These are phyloP conservation scores for Clupea harengus DNA, from an alignment of 2,113 vertebrate species.

Conservation along the genomic window DNA sequence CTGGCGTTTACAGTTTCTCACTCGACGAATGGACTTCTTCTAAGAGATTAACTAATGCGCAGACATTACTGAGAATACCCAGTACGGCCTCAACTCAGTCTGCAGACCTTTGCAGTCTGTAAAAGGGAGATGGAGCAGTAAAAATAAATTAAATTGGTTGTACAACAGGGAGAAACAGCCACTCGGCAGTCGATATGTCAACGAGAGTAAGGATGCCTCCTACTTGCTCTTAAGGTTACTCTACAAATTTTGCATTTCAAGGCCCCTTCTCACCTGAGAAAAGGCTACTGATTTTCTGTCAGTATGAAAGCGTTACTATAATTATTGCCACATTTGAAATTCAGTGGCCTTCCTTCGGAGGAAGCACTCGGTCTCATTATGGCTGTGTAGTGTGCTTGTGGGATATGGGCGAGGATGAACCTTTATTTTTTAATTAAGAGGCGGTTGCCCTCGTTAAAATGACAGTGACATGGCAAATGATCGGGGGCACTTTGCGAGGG, in stretches of 20 bases:
- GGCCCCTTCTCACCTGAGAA: slow-evolving; percentile 65
- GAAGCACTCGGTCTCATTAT: slow-evolving; percentile 24
- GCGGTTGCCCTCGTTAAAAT: slow-evolving; percentile 65
- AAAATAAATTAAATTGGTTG: not conserved
- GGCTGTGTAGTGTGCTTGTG: slow-evolving; percentile 53
- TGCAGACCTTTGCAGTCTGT: not conserved
- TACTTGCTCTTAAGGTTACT: slow-evolving; percentile 1
- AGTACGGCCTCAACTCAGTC: not conserved
- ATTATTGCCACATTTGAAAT: slow-evolving; percentile 74
- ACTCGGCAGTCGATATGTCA: slow-evolving; percentile 31
- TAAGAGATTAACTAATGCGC: not conserved
- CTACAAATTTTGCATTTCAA: slow-evolving; percentile 24
- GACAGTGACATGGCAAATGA: slow-evolving; percentile 68
- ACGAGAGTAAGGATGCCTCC: slow-evolving; percentile 31
- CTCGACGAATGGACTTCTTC: not conserved
- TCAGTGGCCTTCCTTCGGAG: slow-evolving; percentile 61
- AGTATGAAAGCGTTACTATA: slow-evolving; percentile 62
- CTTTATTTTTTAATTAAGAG: slow-evolving; percentile 74
- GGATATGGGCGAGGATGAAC: slow-evolving; percentile 61
- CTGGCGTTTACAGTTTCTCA: not conserved
- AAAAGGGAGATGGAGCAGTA: not conserved
- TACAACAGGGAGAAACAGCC: not conserved
- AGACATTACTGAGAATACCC: not conserved
- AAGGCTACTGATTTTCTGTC: slow-evolving; percentile 73
- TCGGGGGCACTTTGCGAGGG: slow-evolving; percentile 65